Evolutionary conservation across 2,797 vertebrate genomes (phyloP), one percentile per base, ranked within the genome.

Genomic region (Tokudaia muenninki): DNA sequence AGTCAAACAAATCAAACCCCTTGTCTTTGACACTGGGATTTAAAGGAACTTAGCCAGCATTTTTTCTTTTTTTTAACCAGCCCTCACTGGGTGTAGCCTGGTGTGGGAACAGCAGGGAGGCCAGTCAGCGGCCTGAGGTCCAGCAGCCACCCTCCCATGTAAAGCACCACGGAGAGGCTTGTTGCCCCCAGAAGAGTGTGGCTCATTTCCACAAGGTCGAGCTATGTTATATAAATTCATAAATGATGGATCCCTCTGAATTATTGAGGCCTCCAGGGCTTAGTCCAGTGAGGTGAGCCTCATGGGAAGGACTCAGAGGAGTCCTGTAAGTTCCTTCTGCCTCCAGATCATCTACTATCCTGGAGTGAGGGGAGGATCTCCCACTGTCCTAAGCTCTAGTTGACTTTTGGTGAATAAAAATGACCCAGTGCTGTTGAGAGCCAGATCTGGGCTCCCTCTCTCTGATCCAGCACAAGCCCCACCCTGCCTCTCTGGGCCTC

Each of bases 221-320:
- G 89, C 81, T 29, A 37, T 37, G 94, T 92, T 96, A 92, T 92
- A 79, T 96, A 92, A 96, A 97, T 94, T 96, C 95, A 94, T 97
- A 88, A 96, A 96, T 95, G 95, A 97, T 94, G 92, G 87, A 95
- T 95, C 88, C 87, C 93, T 92, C 87, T 98, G 97, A 96, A 97
- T 97, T 96, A 97, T 93, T 96, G 94, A 97, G 93, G 41, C 24
- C 92, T 72, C 0, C 88, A 37, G 93, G 90, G 94, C 90, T 80
- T 50, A 78, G 95, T 74, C 96, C 86, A 92, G 81, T 17, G 75
- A 91, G 93, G 63, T 0, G 14, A 44, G 74, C 74, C 72, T 55
- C 21, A 37, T 0, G 91, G 89, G 70, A 1, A 2, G 84, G 26
- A 61, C 59, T 2, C 6, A 31, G 59, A 44, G 19, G 52, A 72